Evolutionary conservation across 2,113 vertebrate genomes (phyloP), one percentile per base, ranked within the genome.

Genomic region (Lethenteron reissneri): DNA sequence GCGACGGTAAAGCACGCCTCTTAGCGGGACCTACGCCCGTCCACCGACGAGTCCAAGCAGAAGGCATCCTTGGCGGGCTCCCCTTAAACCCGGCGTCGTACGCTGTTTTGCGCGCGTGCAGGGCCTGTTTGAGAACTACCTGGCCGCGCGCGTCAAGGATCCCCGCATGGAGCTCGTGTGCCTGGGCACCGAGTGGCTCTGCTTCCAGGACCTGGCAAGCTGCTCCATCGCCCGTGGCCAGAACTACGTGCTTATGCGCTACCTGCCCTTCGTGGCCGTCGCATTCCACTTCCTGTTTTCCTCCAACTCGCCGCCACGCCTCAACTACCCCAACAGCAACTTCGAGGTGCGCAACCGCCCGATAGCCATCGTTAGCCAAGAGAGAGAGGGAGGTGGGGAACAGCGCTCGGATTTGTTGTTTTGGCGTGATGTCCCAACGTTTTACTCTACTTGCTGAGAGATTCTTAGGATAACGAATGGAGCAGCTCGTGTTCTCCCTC

Each of bases 101-200:
- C 58, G 3, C 0, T 3, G 8, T 0, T 2, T 56, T 8, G 0
- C 1, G 2, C 4, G 0, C 64, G 57, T 4, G 1, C 82, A 99
- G 94, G 94, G 94, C 56, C 81, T 99, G 14, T 88, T 88, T 0
- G 94, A 97, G 14, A 99, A 99, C 69, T 99, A 88, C 71, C 78
- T 96, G 74, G 82, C 81, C 56, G 80, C 90, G 83, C 86, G 84
- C 57, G 77, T 91, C 71, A 82, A 89, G 59, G 91, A 92, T 70
- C 84, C 87, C 58, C 82, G 81, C 77, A 77, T 99, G 73, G 77
- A 76, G 3, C 74, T 79, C 0, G 81, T 88, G 72, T 89, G 88
- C n/a, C 17, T 78, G 12, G 91, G 85, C 56, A 81, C 95, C 64
- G 90, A 99, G 68, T 97, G 94, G 94, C 73, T 99, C 74, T 75